Evolutionary conservation across 2,113 vertebrate species (phyloP).

Genomic region (Alligator mississippiensis): DNA sequence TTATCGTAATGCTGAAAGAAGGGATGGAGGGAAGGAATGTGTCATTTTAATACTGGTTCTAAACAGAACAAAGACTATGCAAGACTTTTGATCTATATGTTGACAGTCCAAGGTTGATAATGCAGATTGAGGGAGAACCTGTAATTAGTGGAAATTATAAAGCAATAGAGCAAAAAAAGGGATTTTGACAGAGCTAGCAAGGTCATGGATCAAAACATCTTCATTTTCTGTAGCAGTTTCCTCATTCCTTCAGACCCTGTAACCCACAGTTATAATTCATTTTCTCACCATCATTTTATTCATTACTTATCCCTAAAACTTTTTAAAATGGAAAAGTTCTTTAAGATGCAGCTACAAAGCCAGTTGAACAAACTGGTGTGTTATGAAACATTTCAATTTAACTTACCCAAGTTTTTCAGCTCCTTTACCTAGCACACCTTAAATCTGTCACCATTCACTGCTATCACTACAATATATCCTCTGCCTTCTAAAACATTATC

Average conservation of each 20-base stretch:
- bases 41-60: not conserved
- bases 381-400: constrained; percentile 59
- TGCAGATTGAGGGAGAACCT: not conserved
- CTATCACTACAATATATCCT: constrained; percentile 27
- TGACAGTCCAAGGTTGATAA: not conserved
- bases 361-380: not conserved
- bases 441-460: constrained; percentile 8
- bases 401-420: constrained; percentile 24
- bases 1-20: not conserved
- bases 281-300: not conserved
- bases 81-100: not conserved
- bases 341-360: constrained; percentile 1
- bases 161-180: not conserved
- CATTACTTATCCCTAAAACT: constrained; percentile 2
- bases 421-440: constrained; percentile 15
- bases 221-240: not conserved
- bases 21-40: not conserved
- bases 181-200: not conserved
- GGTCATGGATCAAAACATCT: not conserved
- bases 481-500: constrained; percentile 62
- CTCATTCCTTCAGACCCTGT: not conserved
- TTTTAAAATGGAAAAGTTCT: constrained; percentile 34
- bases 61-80: not conserved
- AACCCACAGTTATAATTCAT: not conserved
- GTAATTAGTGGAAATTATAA: constrained; percentile 21